Percentiles rank a stretch among this genome's conserved stretches.
Evolutionary conservation across 2,797 vertebrate genomes (phyloP).

Genomic region (Myotis pilosus): DNA sequence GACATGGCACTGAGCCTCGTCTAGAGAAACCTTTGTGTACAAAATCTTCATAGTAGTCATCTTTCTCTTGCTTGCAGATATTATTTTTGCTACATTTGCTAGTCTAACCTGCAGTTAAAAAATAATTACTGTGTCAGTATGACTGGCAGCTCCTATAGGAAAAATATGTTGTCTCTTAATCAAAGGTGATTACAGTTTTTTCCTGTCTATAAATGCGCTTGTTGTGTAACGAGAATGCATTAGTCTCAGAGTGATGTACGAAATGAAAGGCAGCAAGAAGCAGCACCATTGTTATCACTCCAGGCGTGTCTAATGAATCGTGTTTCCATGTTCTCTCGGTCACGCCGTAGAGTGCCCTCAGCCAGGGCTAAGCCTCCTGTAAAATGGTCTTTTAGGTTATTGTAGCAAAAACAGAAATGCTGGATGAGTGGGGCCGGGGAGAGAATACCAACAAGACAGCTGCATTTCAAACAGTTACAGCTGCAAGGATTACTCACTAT

Average conservation of each 20-base stretch:
- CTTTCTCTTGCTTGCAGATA: background rate
- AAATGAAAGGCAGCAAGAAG: slow-evolving; percentile 74
- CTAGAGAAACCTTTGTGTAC: background rate
- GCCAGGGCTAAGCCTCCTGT: slow-evolving; percentile 77
- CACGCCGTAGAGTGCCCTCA: slow-evolving; percentile 70
- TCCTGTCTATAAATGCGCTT: slow-evolving; percentile 68
- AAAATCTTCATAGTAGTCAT: background rate
- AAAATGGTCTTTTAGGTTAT: slow-evolving; percentile 66
- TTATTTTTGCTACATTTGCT: slow-evolving; percentile 55
- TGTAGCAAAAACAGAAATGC: slow-evolving; percentile 52
- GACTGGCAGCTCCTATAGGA: slow-evolving; percentile 49
- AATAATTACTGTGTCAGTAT: slow-evolving; percentile 62
- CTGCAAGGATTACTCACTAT: slow-evolving; percentile 57
- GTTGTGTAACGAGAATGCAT: slow-evolving; percentile 72
- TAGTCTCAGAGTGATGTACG: slow-evolving; percentile 52
- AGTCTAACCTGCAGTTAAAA: slow-evolving; percentile 45
- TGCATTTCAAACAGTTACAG: slow-evolving; percentile 68
- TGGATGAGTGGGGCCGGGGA: slow-evolving; percentile 39
- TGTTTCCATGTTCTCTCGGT: slow-evolving; percentile 77
- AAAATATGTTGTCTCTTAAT: slow-evolving; percentile 74
- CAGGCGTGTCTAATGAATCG: slow-evolving; percentile 79
- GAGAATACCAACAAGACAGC: slow-evolving; percentile 58
- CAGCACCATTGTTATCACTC: slow-evolving; percentile 70
- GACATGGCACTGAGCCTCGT: background rate
- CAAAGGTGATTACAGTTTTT: slow-evolving; percentile 71